Conservation (phyloP, 2,797 vertebrate genomes). For the Brachymystax lenok region DNA sequence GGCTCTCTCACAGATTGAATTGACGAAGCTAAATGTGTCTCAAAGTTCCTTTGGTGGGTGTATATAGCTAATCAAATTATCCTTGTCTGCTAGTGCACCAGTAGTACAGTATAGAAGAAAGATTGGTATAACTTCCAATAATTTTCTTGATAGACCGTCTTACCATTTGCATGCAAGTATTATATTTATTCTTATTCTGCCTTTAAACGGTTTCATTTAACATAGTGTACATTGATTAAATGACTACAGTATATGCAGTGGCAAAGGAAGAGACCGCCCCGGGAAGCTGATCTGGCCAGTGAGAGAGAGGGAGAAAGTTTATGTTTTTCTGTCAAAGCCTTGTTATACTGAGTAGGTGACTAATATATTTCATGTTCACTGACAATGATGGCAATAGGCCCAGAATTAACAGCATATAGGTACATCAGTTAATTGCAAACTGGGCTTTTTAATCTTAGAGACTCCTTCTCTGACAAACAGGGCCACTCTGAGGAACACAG, state of each 20-base stretch:
- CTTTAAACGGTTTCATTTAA: not conserved
- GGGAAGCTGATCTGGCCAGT: not conserved
- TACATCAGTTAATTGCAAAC: slow-evolving; percentile 49
- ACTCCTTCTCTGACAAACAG: not conserved
- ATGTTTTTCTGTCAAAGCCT: slow-evolving; percentile 3
- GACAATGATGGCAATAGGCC: slow-evolving; percentile 1
- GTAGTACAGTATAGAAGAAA: not conserved
- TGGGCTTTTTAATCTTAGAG: slow-evolving; percentile 3
- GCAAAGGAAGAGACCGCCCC: not conserved
- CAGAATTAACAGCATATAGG: not conserved
- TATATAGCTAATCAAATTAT: slow-evolving; percentile 62
- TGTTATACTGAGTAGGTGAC: not conserved
- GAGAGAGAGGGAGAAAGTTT: not conserved
- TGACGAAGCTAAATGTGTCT: slow-evolving; percentile 65
- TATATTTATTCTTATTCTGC: not conserved
- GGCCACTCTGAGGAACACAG: not conserved
- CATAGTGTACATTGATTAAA: not conserved
- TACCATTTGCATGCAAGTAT: not conserved
- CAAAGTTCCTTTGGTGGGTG: slow-evolving; percentile 63
- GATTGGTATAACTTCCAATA: not conserved
- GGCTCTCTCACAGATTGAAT: slow-evolving; percentile 73
- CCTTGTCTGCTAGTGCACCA: slow-evolving; percentile 14
- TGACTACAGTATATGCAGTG: not conserved
- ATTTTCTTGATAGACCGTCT: not conserved
- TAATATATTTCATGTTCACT: not conserved